Conservation (phyloP, 2,113 vertebrate genomes). For the Gadus chalcogrammus region DNA sequence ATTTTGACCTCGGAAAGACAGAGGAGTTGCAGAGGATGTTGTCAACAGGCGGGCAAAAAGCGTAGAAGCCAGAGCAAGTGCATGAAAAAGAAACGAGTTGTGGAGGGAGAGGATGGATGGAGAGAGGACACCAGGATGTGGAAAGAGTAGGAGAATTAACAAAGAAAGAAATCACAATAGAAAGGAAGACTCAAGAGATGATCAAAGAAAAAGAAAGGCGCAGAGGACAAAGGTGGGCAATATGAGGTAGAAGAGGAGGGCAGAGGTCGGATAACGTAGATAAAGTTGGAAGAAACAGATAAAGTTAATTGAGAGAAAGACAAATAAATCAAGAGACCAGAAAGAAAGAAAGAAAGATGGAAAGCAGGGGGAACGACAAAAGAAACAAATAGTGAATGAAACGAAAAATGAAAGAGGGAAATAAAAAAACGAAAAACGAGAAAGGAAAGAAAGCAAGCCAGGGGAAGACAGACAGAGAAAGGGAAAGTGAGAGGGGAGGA, state of each 20-base stretch:
- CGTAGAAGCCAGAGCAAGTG: slow-evolving; percentile 22
- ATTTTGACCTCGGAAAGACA: slow-evolving; percentile 71
- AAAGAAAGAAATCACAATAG: slow-evolving; percentile 10
- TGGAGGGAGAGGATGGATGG: no score
- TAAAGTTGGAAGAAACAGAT: slow-evolving; percentile 39
- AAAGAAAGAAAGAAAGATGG: slow-evolving; percentile 23
- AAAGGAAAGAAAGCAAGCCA: slow-evolving; percentile 39
- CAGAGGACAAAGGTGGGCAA: neutral
- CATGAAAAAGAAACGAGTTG: no score
- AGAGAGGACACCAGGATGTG: no score
- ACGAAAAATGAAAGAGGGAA: slow-evolving; percentile 41
- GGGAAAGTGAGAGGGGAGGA: slow-evolving; percentile 61
- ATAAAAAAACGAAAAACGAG: slow-evolving; percentile 48
- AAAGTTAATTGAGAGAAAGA: slow-evolving; percentile 35
- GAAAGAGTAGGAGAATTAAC: neutral
- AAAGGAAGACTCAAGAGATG: slow-evolving; percentile 38
- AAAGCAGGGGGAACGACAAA: slow-evolving; percentile 32
- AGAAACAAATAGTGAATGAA: slow-evolving; percentile 39
- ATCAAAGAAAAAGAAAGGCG: slow-evolving; percentile 12
- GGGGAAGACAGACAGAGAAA: slow-evolving; percentile 19
- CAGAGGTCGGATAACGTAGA: slow-evolving; percentile 6
- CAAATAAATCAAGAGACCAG: slow-evolving; percentile 42
- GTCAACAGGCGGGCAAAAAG: slow-evolving; percentile 59
- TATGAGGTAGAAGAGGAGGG: neutral
- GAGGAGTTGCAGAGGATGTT: slow-evolving; percentile 55